These are phyloP conservation scores for Gobionotothen gibberifrons DNA, from an alignment of 2,797 vertebrate genomes.

Conservation along the genomic window DNA sequence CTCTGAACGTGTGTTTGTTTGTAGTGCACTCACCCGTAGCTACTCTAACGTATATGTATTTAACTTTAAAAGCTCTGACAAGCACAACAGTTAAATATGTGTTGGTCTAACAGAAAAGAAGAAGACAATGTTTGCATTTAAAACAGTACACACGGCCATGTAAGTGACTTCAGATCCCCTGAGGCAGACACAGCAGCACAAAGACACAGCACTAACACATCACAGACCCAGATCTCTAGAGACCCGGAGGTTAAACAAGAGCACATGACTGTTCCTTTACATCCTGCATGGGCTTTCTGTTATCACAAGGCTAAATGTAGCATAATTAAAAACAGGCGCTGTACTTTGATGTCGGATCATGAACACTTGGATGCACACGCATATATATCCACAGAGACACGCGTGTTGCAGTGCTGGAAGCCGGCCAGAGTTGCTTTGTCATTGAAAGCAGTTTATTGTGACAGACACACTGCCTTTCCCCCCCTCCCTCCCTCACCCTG, in stretches of 20 bases:
- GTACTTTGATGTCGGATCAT: slow-evolving; percentile 49
- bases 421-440: slow-evolving; percentile 70
- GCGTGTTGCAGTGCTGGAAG: slow-evolving; percentile 72
- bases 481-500: slow-evolving; percentile 12
- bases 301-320: slow-evolving; percentile 50
- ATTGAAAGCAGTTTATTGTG: slow-evolving; percentile 76
- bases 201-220: slow-evolving; percentile 63
- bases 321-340: slow-evolving; percentile 52
- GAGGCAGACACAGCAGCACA: slow-evolving; percentile 68
- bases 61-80: slow-evolving; percentile 46
- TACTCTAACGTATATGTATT: slow-evolving; percentile 36
- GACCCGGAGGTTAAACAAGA: slow-evolving; percentile 57
- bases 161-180: slow-evolving; percentile 55
- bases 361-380: slow-evolving; percentile 40
- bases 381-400: slow-evolving; percentile 49
- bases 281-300: slow-evolving; percentile 43
- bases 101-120: slow-evolving; percentile 32
- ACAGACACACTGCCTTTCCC: slow-evolving; percentile 49
- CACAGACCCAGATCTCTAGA: slow-evolving; percentile 46
- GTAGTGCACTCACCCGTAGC: slow-evolving; percentile 26
- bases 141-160: slow-evolving; percentile 31
- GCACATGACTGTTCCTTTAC: slow-evolving; percentile 62
- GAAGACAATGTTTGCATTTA: slow-evolving; percentile 34
- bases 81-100: slow-evolving; percentile 11
- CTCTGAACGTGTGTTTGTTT: slow-evolving; percentile 47